These are phyloP conservation scores for Neodon shergylaensis DNA, from an alignment of 2,113 vertebrate species.

Conservation along the genomic window DNA sequence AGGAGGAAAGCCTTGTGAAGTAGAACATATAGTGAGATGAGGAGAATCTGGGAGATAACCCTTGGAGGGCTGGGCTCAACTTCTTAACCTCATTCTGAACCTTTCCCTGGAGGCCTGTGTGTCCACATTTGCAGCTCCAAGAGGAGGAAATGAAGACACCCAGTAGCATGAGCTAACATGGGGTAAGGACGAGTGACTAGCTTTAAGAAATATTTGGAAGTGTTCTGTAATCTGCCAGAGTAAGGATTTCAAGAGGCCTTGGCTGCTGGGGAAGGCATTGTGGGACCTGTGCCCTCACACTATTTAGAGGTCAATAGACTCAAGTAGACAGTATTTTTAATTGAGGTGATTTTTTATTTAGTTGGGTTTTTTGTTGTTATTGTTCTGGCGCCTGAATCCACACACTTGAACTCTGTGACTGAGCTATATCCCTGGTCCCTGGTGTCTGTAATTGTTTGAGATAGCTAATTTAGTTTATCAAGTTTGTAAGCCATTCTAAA, in stretches of 20 bases:
- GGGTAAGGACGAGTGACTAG: not conserved
- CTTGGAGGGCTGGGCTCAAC: not conserved
- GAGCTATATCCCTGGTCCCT: not conserved
- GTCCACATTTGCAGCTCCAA: not conserved
- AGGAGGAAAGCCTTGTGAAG: not conserved
- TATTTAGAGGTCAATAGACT: not conserved
- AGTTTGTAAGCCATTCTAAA: not conserved
- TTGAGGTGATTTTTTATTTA: too few species aligned
- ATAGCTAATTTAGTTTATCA: not conserved
- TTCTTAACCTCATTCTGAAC: not conserved
- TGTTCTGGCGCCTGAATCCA: not conserved
- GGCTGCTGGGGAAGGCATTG: not conserved
- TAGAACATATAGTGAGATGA: not conserved
- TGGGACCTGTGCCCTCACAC: not conserved
- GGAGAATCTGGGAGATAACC: too few species aligned
- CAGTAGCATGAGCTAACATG: not conserved
- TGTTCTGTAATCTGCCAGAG: not conserved
- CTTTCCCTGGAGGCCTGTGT: not conserved
- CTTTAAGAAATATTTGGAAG: not conserved
- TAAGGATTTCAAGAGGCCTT: not conserved
- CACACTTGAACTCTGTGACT: not conserved
- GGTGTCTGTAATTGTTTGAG: not conserved
- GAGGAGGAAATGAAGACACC: not conserved
- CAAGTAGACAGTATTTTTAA: not conserved
- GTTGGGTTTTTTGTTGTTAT: not conserved